These are phyloP conservation scores for Aphidius ervi DNA, from an alignment of 1,140 invertebrate genomes.

Conservation along the genomic window DNA sequence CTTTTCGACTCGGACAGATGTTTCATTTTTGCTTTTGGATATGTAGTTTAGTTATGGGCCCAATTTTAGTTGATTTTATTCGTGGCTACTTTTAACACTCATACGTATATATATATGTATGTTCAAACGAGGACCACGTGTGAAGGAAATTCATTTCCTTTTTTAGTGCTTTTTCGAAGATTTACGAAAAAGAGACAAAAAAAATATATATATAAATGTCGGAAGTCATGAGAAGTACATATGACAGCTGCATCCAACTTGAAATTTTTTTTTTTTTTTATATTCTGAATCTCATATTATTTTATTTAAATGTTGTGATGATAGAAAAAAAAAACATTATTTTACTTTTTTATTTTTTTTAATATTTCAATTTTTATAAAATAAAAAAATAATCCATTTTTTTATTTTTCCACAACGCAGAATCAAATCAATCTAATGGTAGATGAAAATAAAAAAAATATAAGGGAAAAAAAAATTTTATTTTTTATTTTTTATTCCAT, in stretches of 20 bases:
- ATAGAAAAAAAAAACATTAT: neutral
- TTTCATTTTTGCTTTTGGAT: constrained; percentile 24
- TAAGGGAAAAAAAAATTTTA: too few species aligned
- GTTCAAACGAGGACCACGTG: constrained; percentile 46
- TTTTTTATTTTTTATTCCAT: too few species aligned
- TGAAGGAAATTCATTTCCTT: constrained; percentile 51
- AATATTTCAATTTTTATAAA: neutral
- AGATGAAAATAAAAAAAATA: neutral
- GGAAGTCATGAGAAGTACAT: constrained; percentile 22
- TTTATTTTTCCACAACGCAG: neutral
- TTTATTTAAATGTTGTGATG: neutral
- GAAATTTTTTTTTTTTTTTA: constrained; percentile 3
- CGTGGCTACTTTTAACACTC: neutral
- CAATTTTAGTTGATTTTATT: neutral
- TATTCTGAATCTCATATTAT: constrained; percentile 2
- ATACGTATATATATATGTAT: neutral
- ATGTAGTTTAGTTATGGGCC: neutral
- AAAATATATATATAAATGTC: constrained; percentile 19
- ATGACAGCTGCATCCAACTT: constrained; percentile 21
- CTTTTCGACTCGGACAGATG: constrained; percentile 36
- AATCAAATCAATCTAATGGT: neutral
- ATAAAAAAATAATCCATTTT: neutral
- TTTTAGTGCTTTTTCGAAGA: constrained; percentile 29
- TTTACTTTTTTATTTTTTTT: neutral
- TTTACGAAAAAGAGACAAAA: constrained; percentile 3